phyloP scores from a whole-genome alignment of 2,797 vertebrate genomes.

The Hippopotamyrus pictus region DNA sequence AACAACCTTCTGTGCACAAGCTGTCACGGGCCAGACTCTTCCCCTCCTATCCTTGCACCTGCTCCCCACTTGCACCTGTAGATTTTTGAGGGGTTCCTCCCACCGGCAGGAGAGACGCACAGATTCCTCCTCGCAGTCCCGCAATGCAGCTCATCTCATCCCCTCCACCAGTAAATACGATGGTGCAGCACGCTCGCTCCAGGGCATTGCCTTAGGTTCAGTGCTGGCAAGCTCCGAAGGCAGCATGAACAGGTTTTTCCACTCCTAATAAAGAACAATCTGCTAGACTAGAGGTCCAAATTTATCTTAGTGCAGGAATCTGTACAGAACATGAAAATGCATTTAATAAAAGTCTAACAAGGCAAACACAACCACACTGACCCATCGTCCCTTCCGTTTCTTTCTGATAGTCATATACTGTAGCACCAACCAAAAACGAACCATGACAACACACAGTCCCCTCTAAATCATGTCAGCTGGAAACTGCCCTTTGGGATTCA shows the following conservation, averaged over 20 bases:
- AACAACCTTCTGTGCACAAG: neutral
- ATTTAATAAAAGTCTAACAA: neutral
- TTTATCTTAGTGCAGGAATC: neutral
- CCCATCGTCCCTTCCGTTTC: neutral
- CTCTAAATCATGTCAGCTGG: neutral
- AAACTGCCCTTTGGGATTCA: neutral
- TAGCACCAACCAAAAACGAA: neutral
- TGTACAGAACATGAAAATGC: neutral
- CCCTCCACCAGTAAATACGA: neutral
- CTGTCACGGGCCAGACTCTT: neutral
- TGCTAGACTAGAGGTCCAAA: neutral
- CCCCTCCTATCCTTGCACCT: neutral
- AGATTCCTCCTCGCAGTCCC: neutral
- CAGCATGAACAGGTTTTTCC: neutral
- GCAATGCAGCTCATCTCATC: neutral
- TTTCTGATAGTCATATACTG: neutral
- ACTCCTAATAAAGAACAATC: neutral
- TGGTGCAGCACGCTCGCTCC: neutral
- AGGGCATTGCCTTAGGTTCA: neutral
- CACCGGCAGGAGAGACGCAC: neutral
- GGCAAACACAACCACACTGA: neutral
- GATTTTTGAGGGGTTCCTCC: neutral
- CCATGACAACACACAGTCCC: neutral
- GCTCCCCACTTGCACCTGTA: neutral
- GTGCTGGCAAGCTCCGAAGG: neutral